Base-by-base conservation (phyloP, 2,797 vertebrate species). In the Basileuterus tristriatus region DNA sequence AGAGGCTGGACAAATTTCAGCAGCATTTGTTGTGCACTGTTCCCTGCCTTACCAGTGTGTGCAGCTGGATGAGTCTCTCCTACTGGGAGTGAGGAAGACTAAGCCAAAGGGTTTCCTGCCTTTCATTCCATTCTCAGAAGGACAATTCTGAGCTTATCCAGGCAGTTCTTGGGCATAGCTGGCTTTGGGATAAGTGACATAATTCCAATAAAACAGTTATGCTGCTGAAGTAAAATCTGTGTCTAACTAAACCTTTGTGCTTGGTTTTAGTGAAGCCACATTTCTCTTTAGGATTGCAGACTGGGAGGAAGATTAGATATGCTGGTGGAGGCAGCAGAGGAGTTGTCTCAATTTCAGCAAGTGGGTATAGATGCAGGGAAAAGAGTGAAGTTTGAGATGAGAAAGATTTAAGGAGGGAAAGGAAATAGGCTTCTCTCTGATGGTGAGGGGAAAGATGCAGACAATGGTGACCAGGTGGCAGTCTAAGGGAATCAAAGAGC, bases 71-170 rank as follows among this genome's bases (percentile, higher is more conserved):
- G 15, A 84, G 34, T 10, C 23, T 65, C 15, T 78, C 2, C 1
- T 26, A 4, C 9, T 36, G 68, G 36, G 37, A 32, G 10, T 22
- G 20, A 79, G 37, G 56, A 80, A 53, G 22, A 32, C 49, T n/a
- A 10, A 83, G 36, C 43, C 26, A 41, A 16, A n/a, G 30, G 37
- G 19, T 72, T 70, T 88, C 49, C 60, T 59, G 58, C 44, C 37
- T 39, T 39, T 39, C 37, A 39, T 39, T 39, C 37, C 37, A 39
- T 39, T 75, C 56, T 70, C 67, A 14, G 37, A 39, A 39, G 13
- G 37, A 39, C 12, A 39, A 39, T 6, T 69, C 1, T 0, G 0
- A 68, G 41, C 26, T 75, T 78, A 8, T 37, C 71, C n/a, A 24
- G 71, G 64, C 49, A 36, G 19, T 72, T n/a, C 64, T 50, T 53